phyloP scores from a whole-genome alignment of 2,888 invertebrate species.

The Cecidostiba fungosa region DNA sequence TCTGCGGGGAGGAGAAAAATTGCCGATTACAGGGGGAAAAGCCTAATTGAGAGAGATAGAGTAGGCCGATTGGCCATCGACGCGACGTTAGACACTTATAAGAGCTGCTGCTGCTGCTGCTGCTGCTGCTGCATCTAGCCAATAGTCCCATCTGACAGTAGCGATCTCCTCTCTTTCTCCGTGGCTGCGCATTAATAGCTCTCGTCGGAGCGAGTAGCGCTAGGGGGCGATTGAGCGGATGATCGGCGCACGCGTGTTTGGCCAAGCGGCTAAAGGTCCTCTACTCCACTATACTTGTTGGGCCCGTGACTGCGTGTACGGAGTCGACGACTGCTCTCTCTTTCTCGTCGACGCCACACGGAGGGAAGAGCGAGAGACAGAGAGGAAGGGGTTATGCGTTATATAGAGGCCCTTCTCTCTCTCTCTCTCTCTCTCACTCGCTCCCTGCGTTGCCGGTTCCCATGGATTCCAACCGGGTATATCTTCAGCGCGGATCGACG shows the following conservation, averaged over 20 bases:
- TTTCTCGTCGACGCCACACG: constrained; percentile 41
- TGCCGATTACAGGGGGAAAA: background rate
- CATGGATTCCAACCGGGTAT: constrained; percentile 80
- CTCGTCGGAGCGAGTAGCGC: constrained; percentile 6
- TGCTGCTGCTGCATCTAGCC: constrained; percentile 49
- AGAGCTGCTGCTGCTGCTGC: too few relatives aligned
- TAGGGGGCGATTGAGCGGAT: constrained; percentile 57
- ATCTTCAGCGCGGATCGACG: constrained; percentile 79
- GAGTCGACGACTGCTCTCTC: background rate
- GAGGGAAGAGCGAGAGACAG: constrained; percentile 40
- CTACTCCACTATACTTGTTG: too few relatives aligned
- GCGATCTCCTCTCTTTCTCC: constrained; percentile 40
- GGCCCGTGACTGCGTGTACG: constrained; percentile 54
- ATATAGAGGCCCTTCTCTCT: constrained; percentile 5
- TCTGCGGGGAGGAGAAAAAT: background rate
- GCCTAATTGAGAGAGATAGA: constrained; percentile 58
- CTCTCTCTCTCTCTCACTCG: constrained; percentile 40
- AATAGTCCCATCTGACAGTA: constrained; percentile 57
- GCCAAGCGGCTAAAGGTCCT: constrained; percentile 45
- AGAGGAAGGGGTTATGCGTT: too few relatives aligned
- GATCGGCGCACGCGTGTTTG: constrained; percentile 56
- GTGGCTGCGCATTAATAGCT: constrained; percentile 55
- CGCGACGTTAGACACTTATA: constrained; percentile 41
- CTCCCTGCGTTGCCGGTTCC: constrained; percentile 73
- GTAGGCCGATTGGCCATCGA: constrained; percentile 9